Evolutionary conservation across 2,888 invertebrate genomes (phyloP).

Genomic region (Microctonus hyperodae): DNA sequence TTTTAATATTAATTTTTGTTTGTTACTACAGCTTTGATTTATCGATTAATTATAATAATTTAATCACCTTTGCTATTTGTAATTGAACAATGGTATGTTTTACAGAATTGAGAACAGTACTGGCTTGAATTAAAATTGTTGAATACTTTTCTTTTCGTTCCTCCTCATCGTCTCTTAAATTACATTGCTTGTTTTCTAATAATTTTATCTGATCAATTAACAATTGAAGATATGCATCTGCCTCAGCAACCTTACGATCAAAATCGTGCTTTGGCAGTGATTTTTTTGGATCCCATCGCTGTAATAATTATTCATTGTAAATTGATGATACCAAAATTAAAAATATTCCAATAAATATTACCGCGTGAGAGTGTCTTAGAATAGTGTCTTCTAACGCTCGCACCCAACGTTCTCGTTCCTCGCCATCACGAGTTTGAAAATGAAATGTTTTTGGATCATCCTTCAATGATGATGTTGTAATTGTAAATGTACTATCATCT

Average conservation of each 20-base stretch:
- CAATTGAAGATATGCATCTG: conserved; percentile 94
- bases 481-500: conserved; percentile 98
- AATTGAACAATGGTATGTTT: conserved; percentile 98
- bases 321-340: conserved; percentile 22
- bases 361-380: conserved; percentile 77
- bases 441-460: conserved; percentile 99
- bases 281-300: conserved; percentile 68
- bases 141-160: conserved; percentile 51
- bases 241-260: conserved; percentile 91
- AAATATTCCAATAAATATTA: conserved; percentile 44
- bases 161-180: conserved; percentile 46
- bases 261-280: conserved; percentile 70
- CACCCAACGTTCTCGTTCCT: conserved; percentile 97
- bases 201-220: conserved; percentile 92
- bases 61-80: conserved; percentile 95
- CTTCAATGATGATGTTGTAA: conserved; percentile 70
- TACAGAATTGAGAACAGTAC: conserved; percentile 95
- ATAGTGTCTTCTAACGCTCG: conserved; percentile 95
- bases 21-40: no score
- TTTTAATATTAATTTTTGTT: no score
- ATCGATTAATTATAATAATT: conserved; percentile 3
- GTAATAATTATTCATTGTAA: conserved; percentile 17
- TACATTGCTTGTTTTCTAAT: conserved; percentile 57
- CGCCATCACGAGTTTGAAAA: conserved; percentile 95
- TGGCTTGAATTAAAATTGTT: conserved; percentile 55